phyloP scores from a whole-genome alignment of 2,113 vertebrate genomes.

The Alectura lathami region DNA sequence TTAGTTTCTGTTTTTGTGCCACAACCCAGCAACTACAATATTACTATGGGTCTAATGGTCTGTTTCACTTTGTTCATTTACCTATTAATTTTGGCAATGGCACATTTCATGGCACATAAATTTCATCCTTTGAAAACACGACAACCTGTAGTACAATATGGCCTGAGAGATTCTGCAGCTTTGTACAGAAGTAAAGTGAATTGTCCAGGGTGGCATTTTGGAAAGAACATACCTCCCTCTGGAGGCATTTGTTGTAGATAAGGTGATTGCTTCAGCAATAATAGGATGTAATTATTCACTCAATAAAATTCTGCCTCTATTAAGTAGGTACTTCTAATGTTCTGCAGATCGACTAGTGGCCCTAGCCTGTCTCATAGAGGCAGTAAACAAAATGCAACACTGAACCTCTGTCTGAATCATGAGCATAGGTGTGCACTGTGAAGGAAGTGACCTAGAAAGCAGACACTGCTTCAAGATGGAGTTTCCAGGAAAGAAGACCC shows the following conservation, averaged over 20 bases:
- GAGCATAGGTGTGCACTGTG: not conserved
- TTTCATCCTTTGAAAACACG: constrained; percentile 65
- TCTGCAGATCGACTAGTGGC: not conserved
- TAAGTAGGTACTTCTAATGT: constrained; percentile 26
- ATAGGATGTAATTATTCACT: constrained; percentile 48
- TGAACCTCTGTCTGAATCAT: not conserved
- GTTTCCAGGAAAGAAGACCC: not conserved
- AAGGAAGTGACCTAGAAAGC: constrained; percentile 2
- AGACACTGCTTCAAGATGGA: not conserved
- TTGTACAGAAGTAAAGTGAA: constrained; percentile 45
- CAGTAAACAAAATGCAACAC: constrained; percentile 51
- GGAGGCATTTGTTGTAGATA: not conserved
- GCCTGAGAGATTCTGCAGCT: constrained; percentile 1
- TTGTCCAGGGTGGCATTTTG: constrained; percentile 33
- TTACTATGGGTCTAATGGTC: constrained; percentile 65
- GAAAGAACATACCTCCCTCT: constrained; percentile 14
- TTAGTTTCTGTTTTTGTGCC: constrained; percentile 64
- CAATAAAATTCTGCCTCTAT: constrained; percentile 47
- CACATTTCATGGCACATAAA: constrained; percentile 75
- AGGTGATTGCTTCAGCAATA: constrained; percentile 49
- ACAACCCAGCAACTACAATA: constrained; percentile 49
- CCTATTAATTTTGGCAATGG: constrained; percentile 77
- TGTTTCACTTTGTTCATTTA: constrained; percentile 75
- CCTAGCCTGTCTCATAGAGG: not conserved
- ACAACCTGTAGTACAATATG: constrained; percentile 57